A percentile compares a stretch with the other conserved stretches of the same genome.
Evolutionary conservation across 1,140 invertebrate species (phyloP).

Genomic region (Sitophilus oryzae): DNA sequence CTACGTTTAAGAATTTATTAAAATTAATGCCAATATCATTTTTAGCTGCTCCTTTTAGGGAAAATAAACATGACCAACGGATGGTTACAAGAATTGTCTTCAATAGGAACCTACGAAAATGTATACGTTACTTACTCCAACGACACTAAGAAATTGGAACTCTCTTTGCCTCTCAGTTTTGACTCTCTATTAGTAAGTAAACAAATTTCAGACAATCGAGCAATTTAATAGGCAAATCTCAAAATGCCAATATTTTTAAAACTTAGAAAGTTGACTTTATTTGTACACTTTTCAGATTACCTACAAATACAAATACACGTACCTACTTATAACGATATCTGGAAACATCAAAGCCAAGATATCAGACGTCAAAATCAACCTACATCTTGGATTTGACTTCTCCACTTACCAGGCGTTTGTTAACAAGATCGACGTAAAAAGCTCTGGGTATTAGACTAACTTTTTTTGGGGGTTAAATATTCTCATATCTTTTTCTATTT

Average conservation of each 20-base stretch:
- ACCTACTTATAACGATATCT: conserved; percentile 10
- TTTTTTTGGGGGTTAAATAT: too few relatives aligned
- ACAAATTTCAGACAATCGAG: background rate
- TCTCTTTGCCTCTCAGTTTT: conserved; percentile 18
- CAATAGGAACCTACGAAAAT: conserved; percentile 10
- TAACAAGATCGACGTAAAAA: conserved; percentile 21
- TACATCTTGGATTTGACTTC: conserved; percentile 24
- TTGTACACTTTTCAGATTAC: conserved; percentile 12
- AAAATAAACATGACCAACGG: conserved; percentile 10
- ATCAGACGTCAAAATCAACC: conserved; percentile 21
- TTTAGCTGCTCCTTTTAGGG: conserved; percentile 11
- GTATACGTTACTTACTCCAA: conserved; percentile 11
- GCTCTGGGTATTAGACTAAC: conserved; percentile 31
- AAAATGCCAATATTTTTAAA: conserved; percentile 5
- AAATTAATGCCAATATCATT: too few relatives aligned
- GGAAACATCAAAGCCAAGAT: conserved; percentile 23
- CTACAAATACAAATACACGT: conserved; percentile 19
- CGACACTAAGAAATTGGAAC: conserved; percentile 10
- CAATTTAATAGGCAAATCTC: background rate
- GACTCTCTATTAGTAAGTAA: conserved; percentile 20
- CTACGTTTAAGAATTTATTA: too few relatives aligned
- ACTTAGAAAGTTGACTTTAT: too few relatives aligned
- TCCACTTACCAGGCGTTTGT: conserved; percentile 18
- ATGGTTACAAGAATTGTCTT: conserved; percentile 23
- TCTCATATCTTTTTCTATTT: conserved; percentile 15